phyloP scores from a whole-genome alignment of 2,113 vertebrate genomes.

The Anas platyrhynchos region DNA sequence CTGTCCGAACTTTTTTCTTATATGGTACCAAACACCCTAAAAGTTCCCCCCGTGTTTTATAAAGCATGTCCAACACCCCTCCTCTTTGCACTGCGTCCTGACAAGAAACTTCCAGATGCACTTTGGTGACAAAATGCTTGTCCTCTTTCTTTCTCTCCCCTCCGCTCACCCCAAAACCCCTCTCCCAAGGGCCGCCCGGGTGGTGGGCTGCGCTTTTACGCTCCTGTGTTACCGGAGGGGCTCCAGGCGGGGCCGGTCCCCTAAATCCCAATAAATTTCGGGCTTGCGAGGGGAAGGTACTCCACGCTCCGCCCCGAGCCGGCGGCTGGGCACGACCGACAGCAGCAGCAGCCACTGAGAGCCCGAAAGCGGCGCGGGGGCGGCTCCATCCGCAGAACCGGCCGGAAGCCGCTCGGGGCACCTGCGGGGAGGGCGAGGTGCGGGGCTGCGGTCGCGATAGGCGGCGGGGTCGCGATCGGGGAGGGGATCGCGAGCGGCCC shows the following conservation, averaged over 20 bases:
- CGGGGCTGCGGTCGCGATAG: background rate
- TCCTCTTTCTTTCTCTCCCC: background rate
- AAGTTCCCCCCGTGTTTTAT: background rate
- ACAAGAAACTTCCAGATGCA: background rate
- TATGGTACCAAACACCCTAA: background rate
- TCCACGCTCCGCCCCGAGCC: too few species aligned
- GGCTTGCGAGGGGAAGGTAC: too few species aligned
- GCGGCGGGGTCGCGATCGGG: too few species aligned
- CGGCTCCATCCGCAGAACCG: too few species aligned
- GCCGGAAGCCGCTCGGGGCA: accelerated
- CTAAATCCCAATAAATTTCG: too few species aligned
- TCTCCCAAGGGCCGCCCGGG: background rate
- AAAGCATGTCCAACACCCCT: slow-evolving; percentile 21
- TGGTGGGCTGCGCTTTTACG: background rate
- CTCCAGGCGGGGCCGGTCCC: too few species aligned
- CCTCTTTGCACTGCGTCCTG: slow-evolving; percentile 42
- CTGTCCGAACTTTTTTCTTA: background rate
- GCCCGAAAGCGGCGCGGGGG: too few species aligned
- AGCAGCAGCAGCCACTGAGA: too few species aligned
- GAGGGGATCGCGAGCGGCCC: too few species aligned
- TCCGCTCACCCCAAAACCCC: background rate
- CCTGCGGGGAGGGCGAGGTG: slow-evolving; percentile 10
- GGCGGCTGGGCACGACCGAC: too few species aligned
- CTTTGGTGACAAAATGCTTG: background rate
- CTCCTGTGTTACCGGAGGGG: too few species aligned